These are phyloP conservation scores for Sciaenops ocellatus DNA, from an alignment of 2,797 vertebrate genomes.

Conservation along the genomic window DNA sequence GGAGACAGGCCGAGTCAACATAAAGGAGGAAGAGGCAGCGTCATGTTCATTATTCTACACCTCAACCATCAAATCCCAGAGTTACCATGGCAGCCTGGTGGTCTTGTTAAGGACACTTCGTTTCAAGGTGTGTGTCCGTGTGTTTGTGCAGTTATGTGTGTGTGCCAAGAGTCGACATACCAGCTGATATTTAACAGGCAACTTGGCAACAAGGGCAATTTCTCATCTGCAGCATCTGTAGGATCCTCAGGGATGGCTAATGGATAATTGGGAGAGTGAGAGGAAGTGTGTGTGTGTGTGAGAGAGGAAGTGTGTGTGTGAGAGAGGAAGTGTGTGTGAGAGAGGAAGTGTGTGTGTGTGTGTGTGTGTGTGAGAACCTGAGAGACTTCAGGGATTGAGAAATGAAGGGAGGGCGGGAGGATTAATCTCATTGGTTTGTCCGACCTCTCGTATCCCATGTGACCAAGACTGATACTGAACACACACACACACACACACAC, in stretches of 20 bases:
- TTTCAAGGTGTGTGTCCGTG: conserved; percentile 9
- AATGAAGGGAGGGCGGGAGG: neutral
- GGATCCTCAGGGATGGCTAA: conserved; percentile 22
- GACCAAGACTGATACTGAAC: neutral
- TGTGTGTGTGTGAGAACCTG: neutral
- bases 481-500: no score
- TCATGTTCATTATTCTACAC: conserved; percentile 16
- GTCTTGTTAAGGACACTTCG: conserved; percentile 16
- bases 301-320: neutral
- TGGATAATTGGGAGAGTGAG: conserved; percentile 20
- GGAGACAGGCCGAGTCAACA: no score
- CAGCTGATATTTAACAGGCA: conserved; percentile 55
- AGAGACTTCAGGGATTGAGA: neutral
- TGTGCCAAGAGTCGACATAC: conserved; percentile 28
- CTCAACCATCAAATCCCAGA: conserved; percentile 9
- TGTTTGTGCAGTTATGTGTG: neutral
- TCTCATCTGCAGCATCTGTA: conserved; percentile 46
- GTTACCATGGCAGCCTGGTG: conserved; percentile 45
- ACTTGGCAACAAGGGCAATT: conserved; percentile 62
- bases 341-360: neutral
- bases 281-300: neutral
- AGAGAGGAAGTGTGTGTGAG: neutral
- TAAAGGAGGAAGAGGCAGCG: neutral
- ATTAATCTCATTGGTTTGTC: conserved; percentile 13
- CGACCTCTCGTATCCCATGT: neutral